Percentiles rank a stretch among this genome's conserved stretches.
These are phyloP conservation scores for Oryzias melastigma DNA, from an alignment of 2,113 vertebrate genomes.

Conservation along the genomic window DNA sequence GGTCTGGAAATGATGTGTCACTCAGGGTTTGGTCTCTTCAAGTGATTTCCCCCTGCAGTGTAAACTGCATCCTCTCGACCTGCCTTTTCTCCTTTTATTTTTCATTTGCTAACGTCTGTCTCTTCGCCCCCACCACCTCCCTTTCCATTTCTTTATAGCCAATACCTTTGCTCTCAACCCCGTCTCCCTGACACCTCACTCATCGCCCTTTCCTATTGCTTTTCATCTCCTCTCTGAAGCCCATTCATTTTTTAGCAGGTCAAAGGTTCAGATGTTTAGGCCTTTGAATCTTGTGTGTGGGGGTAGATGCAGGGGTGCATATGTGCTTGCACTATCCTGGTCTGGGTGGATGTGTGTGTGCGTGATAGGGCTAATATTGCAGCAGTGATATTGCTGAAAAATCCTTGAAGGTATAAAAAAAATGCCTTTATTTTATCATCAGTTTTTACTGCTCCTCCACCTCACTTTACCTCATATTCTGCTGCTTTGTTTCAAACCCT, in stretches of 20 bases:
- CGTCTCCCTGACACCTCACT: slow-evolving; percentile 24
- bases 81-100: not conserved
- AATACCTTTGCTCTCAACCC: slow-evolving; percentile 24
- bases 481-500: slow-evolving; percentile 6
- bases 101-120: slow-evolving; percentile 15
- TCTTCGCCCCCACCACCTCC: slow-evolving; percentile 12
- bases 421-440: slow-evolving; percentile 46
- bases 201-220: slow-evolving; percentile 49
- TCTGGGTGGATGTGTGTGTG: slow-evolving; percentile 21
- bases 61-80: slow-evolving; percentile 11
- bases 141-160: slow-evolving; percentile 22
- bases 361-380: slow-evolving; percentile 52
- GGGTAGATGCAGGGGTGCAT: slow-evolving; percentile 3
- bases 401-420: slow-evolving; percentile 55
- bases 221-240: slow-evolving; percentile 55
- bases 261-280: slow-evolving; percentile 53
- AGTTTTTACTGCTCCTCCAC: slow-evolving; percentile 31
- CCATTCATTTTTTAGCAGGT: slow-evolving; percentile 71
- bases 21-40: slow-evolving; percentile 14
- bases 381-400: slow-evolving; percentile 58
- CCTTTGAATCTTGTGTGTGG: slow-evolving; percentile 36
- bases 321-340: slow-evolving; percentile 11
- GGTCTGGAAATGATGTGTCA: slow-evolving; percentile 22
- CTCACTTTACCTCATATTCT: slow-evolving; percentile 6
- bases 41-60: not conserved